Base-by-base conservation (phyloP, 2,888 invertebrate genomes). In the Parelbella ahira region DNA sequence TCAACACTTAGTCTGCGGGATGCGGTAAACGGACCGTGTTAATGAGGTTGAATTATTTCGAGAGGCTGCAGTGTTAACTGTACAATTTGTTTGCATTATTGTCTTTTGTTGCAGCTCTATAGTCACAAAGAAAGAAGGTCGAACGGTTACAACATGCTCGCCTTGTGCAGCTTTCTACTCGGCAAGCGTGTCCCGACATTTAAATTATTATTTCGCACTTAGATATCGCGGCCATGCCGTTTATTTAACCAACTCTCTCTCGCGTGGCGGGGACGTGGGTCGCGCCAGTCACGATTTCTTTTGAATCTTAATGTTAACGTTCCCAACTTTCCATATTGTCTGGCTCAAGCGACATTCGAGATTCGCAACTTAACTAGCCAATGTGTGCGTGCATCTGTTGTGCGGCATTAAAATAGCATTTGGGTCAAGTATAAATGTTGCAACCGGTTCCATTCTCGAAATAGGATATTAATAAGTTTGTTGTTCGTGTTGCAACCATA, bases 161-260 rank as follows among this genome's bases (percentile, higher is more conserved):
- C 83, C 83, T 83, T 83, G 83, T 74, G 55, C 77, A 78, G 84
- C 86, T 87, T 87, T 87, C 87, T 87, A 87, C 79, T 81, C 69
- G 59, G 70, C 68, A 60, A 79, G 74, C 83, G 74, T 80, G 86
- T 82, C 76, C 76, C 80, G 81, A 78, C 82, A 81, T 83, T 82
- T 81, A 80, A 82, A 86, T 81, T 41, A 41, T 75, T 76, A 76
- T 80, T 84, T 83, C 61, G 68, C 78, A 80, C 81, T 80, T 73
- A 76, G 78, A 75, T 75, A 78, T 72, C 67, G 73, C 66, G 63
- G 64, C 60, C 62, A 60, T 61, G 67, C n/a, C n/a, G n/a, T n/a
- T n/a, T n/a, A n/a, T 61, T 60, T 54, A 60, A 68, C 61, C 68
- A 65, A 77, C 82, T 76, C 82, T 82, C 83, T 79, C 79, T 78